Base-by-base conservation (phyloP, 1,140 invertebrate species). In the Lethrus apterus region DNA sequence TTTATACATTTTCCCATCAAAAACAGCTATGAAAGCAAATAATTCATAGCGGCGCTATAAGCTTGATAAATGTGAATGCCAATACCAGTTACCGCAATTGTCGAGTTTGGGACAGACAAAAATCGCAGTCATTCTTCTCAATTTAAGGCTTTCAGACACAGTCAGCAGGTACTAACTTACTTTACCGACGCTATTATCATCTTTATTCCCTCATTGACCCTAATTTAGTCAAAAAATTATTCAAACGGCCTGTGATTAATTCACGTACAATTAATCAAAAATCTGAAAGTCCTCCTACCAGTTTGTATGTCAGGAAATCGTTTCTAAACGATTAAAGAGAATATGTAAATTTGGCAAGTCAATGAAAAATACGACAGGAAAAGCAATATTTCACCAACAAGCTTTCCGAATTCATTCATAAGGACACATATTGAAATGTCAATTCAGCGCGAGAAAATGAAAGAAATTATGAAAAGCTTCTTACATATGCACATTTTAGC, bases 61-160 rank as follows among this genome's bases (percentile, higher is more conserved):
- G 49, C 47, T 49, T 59, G 57, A 59, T 54, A 55, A 59, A 59
- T 59, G 54, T 47, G 46, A 51, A 52, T 56, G 57, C 55, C 57
- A 52, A 59, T 59, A 55, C 45, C 57, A 59, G 54, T 57, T 42
- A 52, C 44, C 55, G 14, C 45, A 51, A 45, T 50, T 44, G 48
- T 31, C 32, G 35, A 31, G 15, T 44, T 23, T 32, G 48, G 52
- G 52, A 47, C 51, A 50, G 47, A 48, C 47, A 52, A 54, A 57
- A 59, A 59, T 59, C 55, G 55, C 48, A 41, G 53, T 45, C 21
- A 54, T 57, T 55, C 50, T 55, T 57, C 50, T 52, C 53, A 52
- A 52, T 52, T 55, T 54, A 44, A 48, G 34, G 48, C 32, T 49
- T 48, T 49, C 46, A 24, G 32, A 24, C 42, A 35, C 38, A 48